Percentiles rank a stretch among this genome's conserved stretches.
phyloP scores from a whole-genome alignment of 2,113 vertebrate species.

The Phaetusa simplex region DNA sequence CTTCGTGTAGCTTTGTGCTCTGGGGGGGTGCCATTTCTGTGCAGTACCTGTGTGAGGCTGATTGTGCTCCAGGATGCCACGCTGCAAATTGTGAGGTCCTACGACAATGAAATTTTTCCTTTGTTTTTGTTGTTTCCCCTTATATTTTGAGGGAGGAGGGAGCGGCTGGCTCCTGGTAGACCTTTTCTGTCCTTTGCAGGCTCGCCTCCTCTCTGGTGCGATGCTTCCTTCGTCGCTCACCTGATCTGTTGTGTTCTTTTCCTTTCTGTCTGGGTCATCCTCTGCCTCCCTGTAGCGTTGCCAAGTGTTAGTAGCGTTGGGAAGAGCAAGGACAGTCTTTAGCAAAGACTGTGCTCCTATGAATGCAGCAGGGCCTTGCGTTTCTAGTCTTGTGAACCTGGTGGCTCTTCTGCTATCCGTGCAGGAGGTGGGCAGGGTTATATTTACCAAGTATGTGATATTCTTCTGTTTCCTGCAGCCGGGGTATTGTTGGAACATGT shows the following conservation, averaged over 20 bases:
- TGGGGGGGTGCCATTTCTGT: background rate
- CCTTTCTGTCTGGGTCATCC: background rate
- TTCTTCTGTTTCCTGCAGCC: background rate
- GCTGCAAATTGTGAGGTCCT: too few relatives aligned
- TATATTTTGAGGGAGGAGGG: background rate
- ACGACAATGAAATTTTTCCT: rapidly evolving
- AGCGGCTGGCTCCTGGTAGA: background rate
- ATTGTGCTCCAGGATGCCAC: background rate
- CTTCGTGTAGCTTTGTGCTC: background rate
- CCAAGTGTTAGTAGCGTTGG: background rate
- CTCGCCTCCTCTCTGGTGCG: background rate
- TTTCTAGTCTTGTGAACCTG: background rate
- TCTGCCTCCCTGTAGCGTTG: background rate
- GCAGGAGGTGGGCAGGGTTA: background rate
- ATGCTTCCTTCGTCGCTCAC: background rate
- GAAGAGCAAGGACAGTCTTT: background rate
- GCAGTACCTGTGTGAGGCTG: background rate
- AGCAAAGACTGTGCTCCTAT: background rate
- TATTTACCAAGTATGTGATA: background rate
- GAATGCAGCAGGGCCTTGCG: background rate
- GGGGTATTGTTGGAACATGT: background rate
- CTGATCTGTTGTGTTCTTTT: background rate
- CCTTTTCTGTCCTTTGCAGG: background rate
- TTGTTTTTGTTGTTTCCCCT: background rate
- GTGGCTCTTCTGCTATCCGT: background rate